Conservation (phyloP, 2,797 vertebrate genomes). For the Tragelaphus oryx region DNA sequence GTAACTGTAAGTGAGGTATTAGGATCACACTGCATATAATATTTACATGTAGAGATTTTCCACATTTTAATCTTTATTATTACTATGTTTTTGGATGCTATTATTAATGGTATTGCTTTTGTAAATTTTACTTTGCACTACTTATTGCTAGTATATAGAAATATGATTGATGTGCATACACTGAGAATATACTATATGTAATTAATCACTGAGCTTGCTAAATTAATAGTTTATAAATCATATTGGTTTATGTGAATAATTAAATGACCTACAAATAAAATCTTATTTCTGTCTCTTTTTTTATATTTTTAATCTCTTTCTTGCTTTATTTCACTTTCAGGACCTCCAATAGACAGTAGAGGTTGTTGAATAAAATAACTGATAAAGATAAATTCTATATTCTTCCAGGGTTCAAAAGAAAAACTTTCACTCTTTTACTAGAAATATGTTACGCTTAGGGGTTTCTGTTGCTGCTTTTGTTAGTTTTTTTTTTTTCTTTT, state of each 20-base stretch:
- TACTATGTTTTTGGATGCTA: background rate
- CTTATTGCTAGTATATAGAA: background rate
- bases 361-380: background rate
- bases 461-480: background rate
- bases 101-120: background rate
- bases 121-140: background rate
- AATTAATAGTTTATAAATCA: background rate
- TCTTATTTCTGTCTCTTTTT: background rate
- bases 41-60: background rate
- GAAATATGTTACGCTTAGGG: background rate
- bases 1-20: background rate
- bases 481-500: background rate
- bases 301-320: background rate
- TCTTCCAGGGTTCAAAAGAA: background rate
- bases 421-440: background rate
- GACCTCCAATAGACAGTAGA: background rate
- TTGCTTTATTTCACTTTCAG: background rate
- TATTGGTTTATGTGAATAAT: background rate
- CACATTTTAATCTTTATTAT: background rate
- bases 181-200: background rate
- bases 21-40: background rate
- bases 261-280: background rate
- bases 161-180: background rate
- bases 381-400: background rate
- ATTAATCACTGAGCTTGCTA: background rate